Conservation (phyloP, 1,140 invertebrate genomes). For the Hyphantria cunea region DNA sequence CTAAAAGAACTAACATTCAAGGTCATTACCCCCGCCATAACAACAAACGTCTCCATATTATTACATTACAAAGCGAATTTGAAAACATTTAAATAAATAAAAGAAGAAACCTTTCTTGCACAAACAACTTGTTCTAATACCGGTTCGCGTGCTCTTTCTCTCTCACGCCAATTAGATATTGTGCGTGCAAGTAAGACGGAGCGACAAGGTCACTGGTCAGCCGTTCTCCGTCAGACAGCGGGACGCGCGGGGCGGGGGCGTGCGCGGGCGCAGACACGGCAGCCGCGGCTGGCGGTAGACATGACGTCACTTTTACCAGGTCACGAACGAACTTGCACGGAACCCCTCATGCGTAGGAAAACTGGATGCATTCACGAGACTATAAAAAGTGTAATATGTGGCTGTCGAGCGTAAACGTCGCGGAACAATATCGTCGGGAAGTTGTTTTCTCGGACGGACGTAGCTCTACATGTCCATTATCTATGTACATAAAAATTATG, state of each 20-base stretch:
- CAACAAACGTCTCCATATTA: slow-evolving; percentile 55
- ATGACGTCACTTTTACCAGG: slow-evolving; percentile 63
- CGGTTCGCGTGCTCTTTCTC: slow-evolving; percentile 47
- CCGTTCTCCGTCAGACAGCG: slow-evolving; percentile 71
- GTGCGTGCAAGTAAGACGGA: slow-evolving; percentile 50
- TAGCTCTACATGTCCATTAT: neutral
- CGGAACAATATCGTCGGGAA: slow-evolving; percentile 28
- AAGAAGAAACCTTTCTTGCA: slow-evolving; percentile 69
- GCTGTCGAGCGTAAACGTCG: slow-evolving; percentile 33
- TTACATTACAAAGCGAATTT: slow-evolving; percentile 66
- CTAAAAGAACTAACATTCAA: slow-evolving; percentile 52
- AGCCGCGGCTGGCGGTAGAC: slow-evolving; percentile 40
- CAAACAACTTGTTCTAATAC: slow-evolving; percentile 70
- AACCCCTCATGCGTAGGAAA: slow-evolving; percentile 66
- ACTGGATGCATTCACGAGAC: slow-evolving; percentile 53
- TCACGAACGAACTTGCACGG: slow-evolving; percentile 46
- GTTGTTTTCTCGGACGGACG: slow-evolving; percentile 4
- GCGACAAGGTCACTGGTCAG: slow-evolving; percentile 78
- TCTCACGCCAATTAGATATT: slow-evolving; percentile 29
- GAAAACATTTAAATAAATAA: slow-evolving; percentile 72
- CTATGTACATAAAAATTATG: too few species aligned
- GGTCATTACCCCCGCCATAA: slow-evolving; percentile 66
- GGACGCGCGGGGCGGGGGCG: slow-evolving; percentile 51
- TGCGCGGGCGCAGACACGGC: slow-evolving; percentile 63
- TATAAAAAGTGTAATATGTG: slow-evolving; percentile 49